Evolutionary conservation across 1,140 invertebrate genomes (phyloP).

Genomic region (Acromyrmex charruanus): DNA sequence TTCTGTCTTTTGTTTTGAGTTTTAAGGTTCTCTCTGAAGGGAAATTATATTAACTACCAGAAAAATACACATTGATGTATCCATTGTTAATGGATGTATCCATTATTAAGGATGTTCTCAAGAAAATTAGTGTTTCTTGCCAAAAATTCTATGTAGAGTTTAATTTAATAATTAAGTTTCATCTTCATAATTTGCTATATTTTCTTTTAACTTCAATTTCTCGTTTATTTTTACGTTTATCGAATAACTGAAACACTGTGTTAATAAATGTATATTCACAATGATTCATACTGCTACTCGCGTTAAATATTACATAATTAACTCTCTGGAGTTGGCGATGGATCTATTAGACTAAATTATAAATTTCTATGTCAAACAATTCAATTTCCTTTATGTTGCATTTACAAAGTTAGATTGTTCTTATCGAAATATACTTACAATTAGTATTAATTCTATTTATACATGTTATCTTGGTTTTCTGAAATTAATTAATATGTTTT

Average conservation of each 20-base stretch:
- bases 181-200: background rate
- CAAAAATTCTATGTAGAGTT: background rate
- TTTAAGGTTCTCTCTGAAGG: background rate
- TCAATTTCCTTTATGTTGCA: no score
- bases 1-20: background rate
- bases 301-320: background rate
- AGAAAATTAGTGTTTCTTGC: background rate
- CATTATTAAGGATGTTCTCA: background rate
- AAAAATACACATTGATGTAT: background rate
- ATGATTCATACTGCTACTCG: background rate
- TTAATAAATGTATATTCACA: background rate
- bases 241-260: background rate
- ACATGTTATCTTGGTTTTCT: no score
- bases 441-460: no score
- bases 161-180: conserved; percentile 28
- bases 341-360: no score
- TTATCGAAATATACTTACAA: no score
- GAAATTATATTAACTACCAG: background rate
- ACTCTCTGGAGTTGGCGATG: background rate
- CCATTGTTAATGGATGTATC: background rate
- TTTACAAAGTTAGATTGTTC: no score
- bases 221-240: background rate
- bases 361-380: no score
- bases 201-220: background rate
- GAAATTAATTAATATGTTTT: no score